Evolutionary conservation across 2,888 invertebrate species (phyloP), one percentile per base, ranked within the genome.

Genomic region (Watsonalla binaria): DNA sequence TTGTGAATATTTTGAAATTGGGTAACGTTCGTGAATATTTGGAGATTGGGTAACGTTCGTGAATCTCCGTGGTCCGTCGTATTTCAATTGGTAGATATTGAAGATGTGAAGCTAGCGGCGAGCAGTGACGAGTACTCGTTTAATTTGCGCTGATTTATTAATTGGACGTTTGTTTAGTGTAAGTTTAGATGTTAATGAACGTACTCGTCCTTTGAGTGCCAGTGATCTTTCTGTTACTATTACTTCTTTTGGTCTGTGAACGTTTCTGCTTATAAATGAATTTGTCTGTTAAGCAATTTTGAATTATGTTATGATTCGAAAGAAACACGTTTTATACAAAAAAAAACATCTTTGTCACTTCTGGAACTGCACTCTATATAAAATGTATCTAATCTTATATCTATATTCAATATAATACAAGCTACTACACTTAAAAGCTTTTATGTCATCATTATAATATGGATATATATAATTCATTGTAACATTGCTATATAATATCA

Each of bases 71-170:
- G 42, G 9, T 42, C 42, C 11, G 42, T 42, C 42, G 51, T 47
- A 58, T 61, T 58, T 56, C 53, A 46, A 54, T 58, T 57, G 61
- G 56, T 61, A 58, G 55, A 50, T 53, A 55, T 57, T 37, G 57
- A 49, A 11, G 49, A 37, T 37, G 59, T 61, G 65, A 60, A 63
- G 57, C 78, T 78, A 72, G 85, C 74, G 82, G 70, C 81, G 82
- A 70, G 62, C 77, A 80, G 78, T 75, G 84, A 77, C 85, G 87
- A 80, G 86, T 86, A 86, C 85, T 88, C 86, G 71, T 82, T 86
- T 88, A 76, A 78, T 88, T 90, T 88, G 90, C 89, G 88, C 84
- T 74, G 65, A 64, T 78, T 81, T 71, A 59, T 76, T 79, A 47
- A 76, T 77, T 78, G 80, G 81, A 85, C 82, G 37, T 77, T 73